Evolutionary conservation across 2,113 vertebrate genomes (phyloP), one percentile per base, ranked within the genome.

Genomic region (Helogale parvula): DNA sequence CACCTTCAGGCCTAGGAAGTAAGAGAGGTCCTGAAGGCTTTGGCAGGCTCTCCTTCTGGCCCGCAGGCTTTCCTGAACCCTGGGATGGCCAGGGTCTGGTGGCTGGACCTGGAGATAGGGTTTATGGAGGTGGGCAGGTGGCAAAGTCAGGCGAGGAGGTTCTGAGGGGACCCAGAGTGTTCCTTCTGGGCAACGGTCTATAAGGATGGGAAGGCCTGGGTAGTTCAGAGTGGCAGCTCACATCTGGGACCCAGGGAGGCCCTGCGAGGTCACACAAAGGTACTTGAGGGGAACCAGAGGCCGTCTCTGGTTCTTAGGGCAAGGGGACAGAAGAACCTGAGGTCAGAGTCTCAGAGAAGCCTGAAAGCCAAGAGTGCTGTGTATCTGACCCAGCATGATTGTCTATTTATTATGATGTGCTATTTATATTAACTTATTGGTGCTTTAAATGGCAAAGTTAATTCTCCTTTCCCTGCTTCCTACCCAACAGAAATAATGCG

Each of bases 361-460:
- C 89, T 82, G 93, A 94, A 94, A 12, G 21, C 72, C 50, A 16
- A 88, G 90, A 66, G 66, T 72, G 71, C 97, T 69, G 50, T 47
- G 91, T 69, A 92, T 81, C 27, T 77, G 80, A 93, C 35, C 60
- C 69, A 52, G 82, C 54, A 50, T 45, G 17, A 77, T 50, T 90
- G n/a, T 97, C 97, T 98, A 98, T 98, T 98, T 98, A 98, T 98
- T 98, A 95, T 96, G 63, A 93, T 95, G 63, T 89, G 85, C 95
- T 98, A 98, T 98, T 98, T 98, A 98, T 98, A 94, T 98, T 98
- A 98, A 98, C 97, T 98, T 98, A 98, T 98, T 98, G 98, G 98
- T 98, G 98, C 97, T 98, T 97, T 95, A 47, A 33, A 79, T 92
- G 91, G 90, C 97, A 95, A 95, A 86, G 57, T 96, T 92, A 93